Evolutionary conservation across 2,888 invertebrate species (phyloP), one percentile per base, ranked within the genome.

Genomic region (Drosophila fungiperda): DNA sequence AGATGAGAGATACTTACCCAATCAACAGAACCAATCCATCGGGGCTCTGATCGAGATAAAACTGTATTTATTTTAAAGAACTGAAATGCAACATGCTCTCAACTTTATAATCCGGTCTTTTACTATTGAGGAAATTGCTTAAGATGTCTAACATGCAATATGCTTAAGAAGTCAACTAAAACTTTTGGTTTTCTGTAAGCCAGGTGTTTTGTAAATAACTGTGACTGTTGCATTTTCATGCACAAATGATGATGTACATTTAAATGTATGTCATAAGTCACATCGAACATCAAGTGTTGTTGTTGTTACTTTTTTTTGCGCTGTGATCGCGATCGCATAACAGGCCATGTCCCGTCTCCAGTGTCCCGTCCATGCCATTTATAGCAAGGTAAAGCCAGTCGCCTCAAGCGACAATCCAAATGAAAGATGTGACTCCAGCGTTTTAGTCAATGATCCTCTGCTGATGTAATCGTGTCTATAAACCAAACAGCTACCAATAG

Each of bases 401-500:
- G 63, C 65, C 65, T 68, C 45, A 62, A 54, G 65, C 75, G 68
- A 77, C 79, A 78, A 60, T 62, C 40, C 38, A 45, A 68, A 61
- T 74, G 76, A 55, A 78, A 71, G 62, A 68, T 66, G 79, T 53
- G 78, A 77, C 50, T 74, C 78, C 65, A 54, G 57, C 20, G 62
- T 36, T 50, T 32, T 15, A 33, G 42, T 58, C 68, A 35, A 36
- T 58, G 57, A 36, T 64, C 36, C 54, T 64, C 20, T 49, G 85
- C 85, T 84, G 86, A 89, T 90, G 84, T 85, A 84, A 84, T 84
- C 76, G 80, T 74, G 71, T 67, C 74, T 68, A 82, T 82, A 87
- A 87, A 65, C 57, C 88, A 74, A 85, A 68, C 74, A 85, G 70
- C 61, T 68, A 58, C 63, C 82, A 78, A 78, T 78, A 77, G 68